Conservation (phyloP, 2,888 invertebrate genomes). For the Pilophorus perplexus region DNA sequence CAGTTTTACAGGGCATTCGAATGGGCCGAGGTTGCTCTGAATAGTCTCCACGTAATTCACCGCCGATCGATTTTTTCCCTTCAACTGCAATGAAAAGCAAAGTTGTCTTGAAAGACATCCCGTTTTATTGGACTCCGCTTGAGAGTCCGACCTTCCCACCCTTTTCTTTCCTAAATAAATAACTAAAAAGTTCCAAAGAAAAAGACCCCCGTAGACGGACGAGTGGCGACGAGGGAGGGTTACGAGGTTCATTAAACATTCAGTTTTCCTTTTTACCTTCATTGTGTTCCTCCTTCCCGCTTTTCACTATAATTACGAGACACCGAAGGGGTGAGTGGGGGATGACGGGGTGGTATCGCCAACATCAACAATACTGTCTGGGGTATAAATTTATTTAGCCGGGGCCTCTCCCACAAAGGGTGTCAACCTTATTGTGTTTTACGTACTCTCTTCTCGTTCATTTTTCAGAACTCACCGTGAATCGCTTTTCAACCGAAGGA, state of each 20-base stretch:
- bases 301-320: slow-evolving; percentile 24
- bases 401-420: not conserved
- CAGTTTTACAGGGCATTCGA: no score
- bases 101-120: slow-evolving; percentile 17
- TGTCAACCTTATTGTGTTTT: not conserved
- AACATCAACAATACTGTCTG: slow-evolving; percentile 10
- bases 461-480: no score
- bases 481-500: no score
- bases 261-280: slow-evolving; percentile 29
- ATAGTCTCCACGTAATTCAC: slow-evolving; percentile 19
- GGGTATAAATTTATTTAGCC: slow-evolving; percentile 9
- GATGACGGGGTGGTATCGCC: no score
- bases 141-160: slow-evolving; percentile 6
- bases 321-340: no score
- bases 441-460: not conserved
- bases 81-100: slow-evolving; percentile 6
- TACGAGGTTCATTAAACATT: slow-evolving; percentile 35
- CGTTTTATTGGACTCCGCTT: slow-evolving; percentile 21
- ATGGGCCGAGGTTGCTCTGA: no score
- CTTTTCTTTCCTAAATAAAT: slow-evolving; percentile 24
- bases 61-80: not conserved
- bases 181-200: slow-evolving; percentile 19
- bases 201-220: not conserved
- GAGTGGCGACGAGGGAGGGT: slow-evolving; percentile 16
- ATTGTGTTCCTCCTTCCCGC: slow-evolving; percentile 3